Base-by-base conservation (phyloP, 2,888 invertebrate species). In the Agrotis clavis region DNA sequence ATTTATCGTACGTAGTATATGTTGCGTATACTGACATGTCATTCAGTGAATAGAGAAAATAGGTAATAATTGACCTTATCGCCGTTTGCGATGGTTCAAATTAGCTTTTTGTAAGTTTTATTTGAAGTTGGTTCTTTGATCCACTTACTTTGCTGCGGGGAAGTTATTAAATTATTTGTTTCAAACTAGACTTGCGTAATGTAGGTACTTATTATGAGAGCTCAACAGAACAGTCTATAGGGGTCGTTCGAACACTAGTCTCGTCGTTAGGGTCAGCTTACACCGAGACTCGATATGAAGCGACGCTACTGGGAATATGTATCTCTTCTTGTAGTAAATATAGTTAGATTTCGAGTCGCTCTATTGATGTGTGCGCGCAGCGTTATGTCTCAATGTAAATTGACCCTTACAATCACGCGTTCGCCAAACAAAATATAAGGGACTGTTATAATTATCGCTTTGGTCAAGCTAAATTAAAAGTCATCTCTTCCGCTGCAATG, bases 1-100 rank as follows among this genome's bases (percentile, higher is more conserved):
- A 75, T 84, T 83, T 77, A 69, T 78, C 56, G 78, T 82, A 75
- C 60, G 30, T 85, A 87, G 79, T 72, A 56, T 83, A 85, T 67
- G 54, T 67, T 25, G 25, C 47, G 72, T 81, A 68, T 63, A 59
- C 62, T 71, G 61, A 75, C 75, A 79, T 81, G 81, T 69, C 70
- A 69, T 18, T 48, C 19, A 59, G 11, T n/a, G 41, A 1, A 48
- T 30, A 51, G 21, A 41, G 13, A 67, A 67, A 61, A 45, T 60
- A 45, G 56, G 11, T 14, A 16, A 51, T 69, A 45, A 45, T 53
- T 7, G 48, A 41, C 7, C 25, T 18, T 18, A 35, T 48, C 54
- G 56, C 21, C 21, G n/a, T 64, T 35, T 41, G n/a, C 21, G n/a
- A 41, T n/a, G 35, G 51, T 25, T 48, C 41, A 25, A 45, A 30